Percentiles rank a stretch among this genome's conserved stretches.
These are phyloP conservation scores for Platycheirus albimanus DNA, from an alignment of 2,888 invertebrate species.

Conservation along the genomic window DNA sequence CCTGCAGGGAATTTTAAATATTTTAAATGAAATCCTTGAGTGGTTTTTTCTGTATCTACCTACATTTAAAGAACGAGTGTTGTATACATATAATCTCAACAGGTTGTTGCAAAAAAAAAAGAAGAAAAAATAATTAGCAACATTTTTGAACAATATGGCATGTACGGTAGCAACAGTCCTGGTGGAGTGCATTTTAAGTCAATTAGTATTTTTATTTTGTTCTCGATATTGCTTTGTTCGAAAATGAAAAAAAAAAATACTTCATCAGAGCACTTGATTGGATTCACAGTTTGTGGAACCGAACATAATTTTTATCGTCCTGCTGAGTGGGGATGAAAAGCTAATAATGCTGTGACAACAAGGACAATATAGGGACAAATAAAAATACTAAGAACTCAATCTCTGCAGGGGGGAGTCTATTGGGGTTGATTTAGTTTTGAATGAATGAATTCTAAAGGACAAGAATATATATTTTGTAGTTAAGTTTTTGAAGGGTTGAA, in stretches of 20 bases:
- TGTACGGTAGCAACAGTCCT: background rate
- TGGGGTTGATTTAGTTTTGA: too few species aligned
- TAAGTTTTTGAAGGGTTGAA: too few species aligned
- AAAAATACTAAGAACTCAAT: too few species aligned
- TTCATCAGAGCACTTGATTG: conserved; percentile 32
- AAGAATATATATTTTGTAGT: too few species aligned
- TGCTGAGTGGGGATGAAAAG: background rate
- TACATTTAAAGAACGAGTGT: too few species aligned
- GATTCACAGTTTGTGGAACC: conserved; percentile 6
- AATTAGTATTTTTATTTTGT: conserved; percentile 19
- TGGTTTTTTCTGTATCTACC: conserved; percentile 4
- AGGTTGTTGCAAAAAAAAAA: conserved; percentile 20
- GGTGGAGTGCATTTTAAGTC: conserved; percentile 1
- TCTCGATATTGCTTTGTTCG: conserved; percentile 5
- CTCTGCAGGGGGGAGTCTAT: too few species aligned
- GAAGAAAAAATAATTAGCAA: conserved; percentile 1
- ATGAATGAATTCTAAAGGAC: too few species aligned
- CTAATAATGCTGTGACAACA: too few species aligned
- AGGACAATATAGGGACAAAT: too few species aligned
- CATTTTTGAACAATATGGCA: background rate
- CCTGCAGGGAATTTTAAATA: conserved; percentile 11
- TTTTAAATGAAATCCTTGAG: background rate
- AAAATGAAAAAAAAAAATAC: conserved; percentile 1
- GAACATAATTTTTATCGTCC: background rate
- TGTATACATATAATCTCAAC: too few species aligned